Conservation (phyloP, 2,113 vertebrate genomes). For the Muntiacus reevesi region DNA sequence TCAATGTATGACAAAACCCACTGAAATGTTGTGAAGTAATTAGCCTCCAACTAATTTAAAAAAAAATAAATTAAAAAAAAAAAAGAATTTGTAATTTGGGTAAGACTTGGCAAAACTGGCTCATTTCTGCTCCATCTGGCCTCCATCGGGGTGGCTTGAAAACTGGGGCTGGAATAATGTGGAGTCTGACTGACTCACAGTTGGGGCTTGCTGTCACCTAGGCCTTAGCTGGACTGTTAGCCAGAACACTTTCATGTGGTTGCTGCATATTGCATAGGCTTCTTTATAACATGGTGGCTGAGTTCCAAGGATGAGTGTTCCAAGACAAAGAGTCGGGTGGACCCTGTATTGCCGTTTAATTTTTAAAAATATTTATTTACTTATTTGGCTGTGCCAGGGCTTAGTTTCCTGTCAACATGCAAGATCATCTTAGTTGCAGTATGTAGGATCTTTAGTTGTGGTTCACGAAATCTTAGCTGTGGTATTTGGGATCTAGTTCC, state of each 20-base stretch:
- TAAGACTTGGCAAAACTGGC: neutral
- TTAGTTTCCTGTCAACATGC: neutral
- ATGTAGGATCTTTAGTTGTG: neutral
- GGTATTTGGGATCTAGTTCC: neutral
- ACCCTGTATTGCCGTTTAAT: neutral
- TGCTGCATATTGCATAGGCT: neutral
- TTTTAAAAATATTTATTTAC: neutral
- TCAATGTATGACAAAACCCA: too few species aligned
- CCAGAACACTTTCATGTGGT: neutral
- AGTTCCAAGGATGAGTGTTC: neutral
- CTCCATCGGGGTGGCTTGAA: neutral
- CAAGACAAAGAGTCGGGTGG: neutral
- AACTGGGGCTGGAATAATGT: neutral
- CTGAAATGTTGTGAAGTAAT: too few species aligned
- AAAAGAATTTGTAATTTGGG: neutral
- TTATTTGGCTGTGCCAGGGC: neutral
- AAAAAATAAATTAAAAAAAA: too few species aligned
- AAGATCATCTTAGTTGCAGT: neutral
- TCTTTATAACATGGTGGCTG: neutral
- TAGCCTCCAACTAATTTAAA: too few species aligned
- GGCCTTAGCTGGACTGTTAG: neutral
- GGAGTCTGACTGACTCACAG: neutral
- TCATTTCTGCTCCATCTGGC: neutral
- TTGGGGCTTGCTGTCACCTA: neutral
- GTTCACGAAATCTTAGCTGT: neutral